A percentile compares a stretch with the other conserved stretches of the same genome.
phyloP scores from a whole-genome alignment of 2,797 vertebrate genomes.

The Anisognathus igniventris region DNA sequence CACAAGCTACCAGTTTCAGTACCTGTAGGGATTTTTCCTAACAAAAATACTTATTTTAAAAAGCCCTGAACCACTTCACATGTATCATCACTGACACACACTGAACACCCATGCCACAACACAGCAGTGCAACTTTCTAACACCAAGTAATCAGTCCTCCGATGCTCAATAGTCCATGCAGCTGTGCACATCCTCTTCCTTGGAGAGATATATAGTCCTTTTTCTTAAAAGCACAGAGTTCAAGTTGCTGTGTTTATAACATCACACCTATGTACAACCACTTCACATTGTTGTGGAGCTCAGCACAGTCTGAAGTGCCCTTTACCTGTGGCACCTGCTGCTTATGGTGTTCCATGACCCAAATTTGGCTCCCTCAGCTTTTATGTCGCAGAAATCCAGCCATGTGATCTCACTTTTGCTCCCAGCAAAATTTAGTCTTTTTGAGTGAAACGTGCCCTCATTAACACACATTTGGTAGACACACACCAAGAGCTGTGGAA shows the following conservation, averaged over 20 bases:
- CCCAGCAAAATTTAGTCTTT: not conserved
- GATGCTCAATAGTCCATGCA: not conserved
- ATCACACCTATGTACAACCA: not conserved
- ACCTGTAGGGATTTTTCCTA: not conserved
- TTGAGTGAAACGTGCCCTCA: accelerated
- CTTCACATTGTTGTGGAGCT: accelerated
- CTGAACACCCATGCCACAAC: not conserved
- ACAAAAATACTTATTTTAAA: not conserved
- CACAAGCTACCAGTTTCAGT: not conserved
- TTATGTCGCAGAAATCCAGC: accelerated
- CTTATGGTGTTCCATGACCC: not conserved
- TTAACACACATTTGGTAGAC: not conserved
- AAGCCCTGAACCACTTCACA: not conserved
- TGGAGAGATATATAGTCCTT: not conserved
- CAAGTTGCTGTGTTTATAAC: not conserved
- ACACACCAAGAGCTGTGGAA: not conserved
- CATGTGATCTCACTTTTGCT: not conserved
- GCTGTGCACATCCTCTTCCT: not conserved
- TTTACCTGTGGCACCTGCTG: not conserved
- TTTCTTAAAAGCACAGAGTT: not conserved
- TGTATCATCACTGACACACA: not conserved
- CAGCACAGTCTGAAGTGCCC: not conserved
- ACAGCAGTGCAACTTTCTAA: not conserved
- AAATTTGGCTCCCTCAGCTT: not conserved
- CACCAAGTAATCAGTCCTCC: not conserved